A percentile compares a stretch with the other conserved stretches of the same genome.
These are phyloP conservation scores for Neodon shergylaensis DNA, from an alignment of 2,113 vertebrate genomes.

Conservation along the genomic window DNA sequence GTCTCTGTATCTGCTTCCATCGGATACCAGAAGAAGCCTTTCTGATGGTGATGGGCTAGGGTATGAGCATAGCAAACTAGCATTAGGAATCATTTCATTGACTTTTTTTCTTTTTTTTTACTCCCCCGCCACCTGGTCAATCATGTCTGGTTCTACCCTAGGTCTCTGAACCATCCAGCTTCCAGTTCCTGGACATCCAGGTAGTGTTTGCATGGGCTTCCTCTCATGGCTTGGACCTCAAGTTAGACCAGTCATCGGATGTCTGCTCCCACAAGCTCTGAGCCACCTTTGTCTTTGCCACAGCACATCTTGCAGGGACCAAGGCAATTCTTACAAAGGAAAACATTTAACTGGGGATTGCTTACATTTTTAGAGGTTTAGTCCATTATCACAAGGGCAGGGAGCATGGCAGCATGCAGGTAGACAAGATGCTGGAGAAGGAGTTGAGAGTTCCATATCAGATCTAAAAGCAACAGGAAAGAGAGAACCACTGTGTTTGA, in stretches of 20 bases:
- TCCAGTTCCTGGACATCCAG: neutral
- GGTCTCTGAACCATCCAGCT: neutral
- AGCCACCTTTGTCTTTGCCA: neutral
- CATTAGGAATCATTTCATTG: neutral
- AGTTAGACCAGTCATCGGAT: neutral
- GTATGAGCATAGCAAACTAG: neutral
- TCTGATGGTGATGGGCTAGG: neutral
- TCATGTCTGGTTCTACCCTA: neutral
- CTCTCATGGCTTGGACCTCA: neutral
- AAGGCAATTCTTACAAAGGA: neutral
- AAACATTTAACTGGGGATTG: neutral
- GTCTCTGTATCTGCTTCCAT: neutral
- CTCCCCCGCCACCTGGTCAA: fast-evolving
- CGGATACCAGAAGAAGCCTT: neutral
- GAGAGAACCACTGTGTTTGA: neutral
- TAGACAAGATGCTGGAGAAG: neutral
- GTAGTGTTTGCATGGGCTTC: neutral
- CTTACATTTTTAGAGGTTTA: neutral
- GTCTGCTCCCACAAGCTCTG: neutral
- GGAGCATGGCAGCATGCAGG: neutral
- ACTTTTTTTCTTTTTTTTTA: no score
- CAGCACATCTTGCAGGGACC: neutral
- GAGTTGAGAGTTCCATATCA: neutral
- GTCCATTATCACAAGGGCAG: neutral
- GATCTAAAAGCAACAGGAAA: neutral